A percentile compares a stretch with the other conserved stretches of the same genome.
Evolutionary conservation across 2,797 vertebrate genomes (phyloP).

Genomic region (Anguilla megastoma): DNA sequence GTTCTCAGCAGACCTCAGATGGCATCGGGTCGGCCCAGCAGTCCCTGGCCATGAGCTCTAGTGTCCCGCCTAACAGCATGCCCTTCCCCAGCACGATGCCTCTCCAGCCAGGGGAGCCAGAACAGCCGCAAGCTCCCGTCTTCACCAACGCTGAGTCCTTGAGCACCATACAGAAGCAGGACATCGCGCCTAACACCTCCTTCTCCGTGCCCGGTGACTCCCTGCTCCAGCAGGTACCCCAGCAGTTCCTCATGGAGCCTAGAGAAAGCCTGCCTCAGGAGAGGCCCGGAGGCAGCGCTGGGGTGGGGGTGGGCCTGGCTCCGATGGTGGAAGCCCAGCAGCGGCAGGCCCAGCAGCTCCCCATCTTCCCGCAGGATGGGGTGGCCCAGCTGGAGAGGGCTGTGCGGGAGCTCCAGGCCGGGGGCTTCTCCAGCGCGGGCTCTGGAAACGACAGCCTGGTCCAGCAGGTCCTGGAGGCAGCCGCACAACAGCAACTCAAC

Average conservation of each 20-base stretch:
- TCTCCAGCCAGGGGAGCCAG: slow-evolving; percentile 78
- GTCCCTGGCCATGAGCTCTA: slow-evolving; percentile 74
- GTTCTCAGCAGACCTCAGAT: slow-evolving; percentile 73
- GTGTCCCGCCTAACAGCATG: slow-evolving; percentile 73
- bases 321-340: slow-evolving; percentile 78
- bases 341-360: slow-evolving; percentile 70
- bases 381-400: slow-evolving; percentile 92
- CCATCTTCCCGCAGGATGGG: slow-evolving; percentile 81
- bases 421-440: slow-evolving; percentile 74
- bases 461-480: slow-evolving; percentile 84
- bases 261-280: slow-evolving; percentile 83
- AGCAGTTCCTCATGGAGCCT: slow-evolving; percentile 77
- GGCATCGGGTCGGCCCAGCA: slow-evolving; percentile 80
- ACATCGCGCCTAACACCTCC: slow-evolving; percentile 75
- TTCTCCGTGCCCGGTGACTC: slow-evolving; percentile 83
- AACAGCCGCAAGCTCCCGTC: slow-evolving; percentile 78
- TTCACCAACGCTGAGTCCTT: slow-evolving; percentile 80
- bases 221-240: slow-evolving; percentile 82
- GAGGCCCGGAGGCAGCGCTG: slow-evolving; percentile 66
- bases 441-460: slow-evolving; percentile 75
- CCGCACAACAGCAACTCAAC: slow-evolving; percentile 75
- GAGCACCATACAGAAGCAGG: slow-evolving; percentile 87
- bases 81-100: slow-evolving; percentile 78
- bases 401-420: slow-evolving; percentile 90
- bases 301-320: slow-evolving; percentile 78